Conservation (phyloP, 2,113 vertebrate species). For the Potamarius usumacintae region DNA sequence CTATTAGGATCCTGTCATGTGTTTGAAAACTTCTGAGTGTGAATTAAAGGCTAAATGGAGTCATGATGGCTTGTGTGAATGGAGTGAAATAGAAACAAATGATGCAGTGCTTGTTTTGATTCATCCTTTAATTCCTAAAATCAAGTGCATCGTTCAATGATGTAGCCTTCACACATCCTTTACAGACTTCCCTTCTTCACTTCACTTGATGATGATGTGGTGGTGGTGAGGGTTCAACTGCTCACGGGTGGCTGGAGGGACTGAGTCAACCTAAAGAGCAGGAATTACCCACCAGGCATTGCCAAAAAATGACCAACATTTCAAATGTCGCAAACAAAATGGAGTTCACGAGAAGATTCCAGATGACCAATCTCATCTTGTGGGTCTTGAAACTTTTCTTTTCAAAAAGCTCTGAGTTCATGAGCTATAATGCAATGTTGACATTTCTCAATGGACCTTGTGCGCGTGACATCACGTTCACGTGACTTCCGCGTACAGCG, state of each 20-base stretch:
- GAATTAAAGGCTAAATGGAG: neutral
- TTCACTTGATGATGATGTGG: neutral
- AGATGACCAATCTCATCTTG: neutral
- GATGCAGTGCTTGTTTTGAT: too few species aligned
- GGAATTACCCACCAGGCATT: neutral
- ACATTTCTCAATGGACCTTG: neutral
- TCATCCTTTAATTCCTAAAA: neutral
- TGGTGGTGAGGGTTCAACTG: neutral
- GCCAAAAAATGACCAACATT: neutral
- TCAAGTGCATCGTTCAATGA: too few species aligned
- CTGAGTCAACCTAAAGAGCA: neutral
- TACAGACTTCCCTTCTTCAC: neutral
- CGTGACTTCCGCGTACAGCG: too few species aligned
- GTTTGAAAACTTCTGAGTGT: conserved; percentile 19
- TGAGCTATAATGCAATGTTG: neutral
- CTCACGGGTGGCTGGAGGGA: neutral
- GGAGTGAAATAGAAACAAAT: neutral
- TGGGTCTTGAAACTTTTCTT: neutral
- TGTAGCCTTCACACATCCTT: neutral
- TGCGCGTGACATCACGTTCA: too few species aligned
- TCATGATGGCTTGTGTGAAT: neutral
- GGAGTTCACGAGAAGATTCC: neutral
- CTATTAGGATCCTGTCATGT: conserved; percentile 45
- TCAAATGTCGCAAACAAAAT: neutral
- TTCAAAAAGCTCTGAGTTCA: neutral